phyloP scores from a whole-genome alignment of 2,113 vertebrate species.

The Stegostoma tigrinum region DNA sequence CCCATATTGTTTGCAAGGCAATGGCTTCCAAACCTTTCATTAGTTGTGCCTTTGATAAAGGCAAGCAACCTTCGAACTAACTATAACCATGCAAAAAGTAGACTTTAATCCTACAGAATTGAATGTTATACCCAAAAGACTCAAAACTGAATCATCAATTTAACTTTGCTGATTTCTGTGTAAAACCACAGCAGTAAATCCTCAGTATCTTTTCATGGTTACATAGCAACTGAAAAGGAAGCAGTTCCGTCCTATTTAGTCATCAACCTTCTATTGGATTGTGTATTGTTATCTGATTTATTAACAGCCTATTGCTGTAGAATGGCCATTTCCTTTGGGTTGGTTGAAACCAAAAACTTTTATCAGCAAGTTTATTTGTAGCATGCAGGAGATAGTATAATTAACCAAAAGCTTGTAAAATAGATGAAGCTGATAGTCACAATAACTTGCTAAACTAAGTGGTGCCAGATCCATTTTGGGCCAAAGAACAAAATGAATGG shows the following conservation, averaged over 20 bases:
- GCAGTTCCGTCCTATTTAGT: neutral
- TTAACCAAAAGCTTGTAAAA: neutral
- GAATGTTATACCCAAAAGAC: neutral
- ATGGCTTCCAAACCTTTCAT: neutral
- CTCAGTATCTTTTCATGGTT: neutral
- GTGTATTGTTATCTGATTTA: neutral
- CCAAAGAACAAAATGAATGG: neutral
- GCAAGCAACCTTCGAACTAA: neutral
- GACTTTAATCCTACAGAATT: neutral
- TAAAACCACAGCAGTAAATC: neutral
- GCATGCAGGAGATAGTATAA: neutral
- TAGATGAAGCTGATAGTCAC: neutral
- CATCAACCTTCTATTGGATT: neutral
- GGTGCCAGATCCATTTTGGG: neutral
- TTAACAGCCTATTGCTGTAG: neutral
- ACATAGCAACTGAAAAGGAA: neutral
- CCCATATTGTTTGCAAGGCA: neutral
- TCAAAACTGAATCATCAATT: conserved; percentile 8
- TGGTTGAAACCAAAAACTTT: neutral
- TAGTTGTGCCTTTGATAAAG: neutral
- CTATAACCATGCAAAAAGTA: neutral
- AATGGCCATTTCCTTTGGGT: neutral
- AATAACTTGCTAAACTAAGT: neutral
- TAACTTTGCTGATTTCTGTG: neutral
- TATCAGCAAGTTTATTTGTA: neutral